A percentile compares a stretch with the other conserved stretches of the same genome.
phyloP scores from a whole-genome alignment of 2,888 invertebrate genomes.

The Branchellion lobata region DNA sequence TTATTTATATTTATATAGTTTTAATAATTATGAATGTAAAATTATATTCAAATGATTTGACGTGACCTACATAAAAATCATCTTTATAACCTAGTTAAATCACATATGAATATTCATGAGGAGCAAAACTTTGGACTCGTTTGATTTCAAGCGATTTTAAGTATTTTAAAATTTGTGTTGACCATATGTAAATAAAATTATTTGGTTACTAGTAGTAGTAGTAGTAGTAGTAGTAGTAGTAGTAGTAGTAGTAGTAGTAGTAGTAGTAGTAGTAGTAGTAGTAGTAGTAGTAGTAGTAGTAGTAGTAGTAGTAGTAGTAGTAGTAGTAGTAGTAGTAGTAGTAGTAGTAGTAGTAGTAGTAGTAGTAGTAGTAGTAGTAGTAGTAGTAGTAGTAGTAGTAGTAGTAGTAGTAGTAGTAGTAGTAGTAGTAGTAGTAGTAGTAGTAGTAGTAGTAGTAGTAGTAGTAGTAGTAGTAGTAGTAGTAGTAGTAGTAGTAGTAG shows the following conservation, averaged over 20 bases:
- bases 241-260: slow-evolving; percentile 43
- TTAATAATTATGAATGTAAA: too few species aligned
- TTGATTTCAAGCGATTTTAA: too few species aligned
- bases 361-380: slow-evolving; percentile 22
- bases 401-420: slow-evolving; percentile 44
- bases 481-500: slow-evolving; percentile 46
- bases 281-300: slow-evolving; percentile 4
- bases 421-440: slow-evolving; percentile 43
- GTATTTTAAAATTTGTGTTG: too few species aligned
- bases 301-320: slow-evolving; percentile 45
- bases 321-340: slow-evolving; percentile 45
- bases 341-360: slow-evolving; percentile 42
- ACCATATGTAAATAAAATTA: too few species aligned
- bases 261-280: slow-evolving; percentile 39
- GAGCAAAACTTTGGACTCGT: too few species aligned
- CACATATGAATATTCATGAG: too few species aligned
- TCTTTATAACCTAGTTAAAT: too few species aligned
- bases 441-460: slow-evolving; percentile 44
- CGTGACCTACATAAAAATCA: too few species aligned
- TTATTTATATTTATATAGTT: too few species aligned
- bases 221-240: too few species aligned
- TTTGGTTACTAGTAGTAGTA: too few species aligned
- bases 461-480: slow-evolving; percentile 44
- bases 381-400: slow-evolving; percentile 21
- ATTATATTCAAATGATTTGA: too few species aligned